Evolutionary conservation across 30 jellyfish, hydroid and myxozoan species (phyloP).

Genomic region (Turritopsis rubra): DNA sequence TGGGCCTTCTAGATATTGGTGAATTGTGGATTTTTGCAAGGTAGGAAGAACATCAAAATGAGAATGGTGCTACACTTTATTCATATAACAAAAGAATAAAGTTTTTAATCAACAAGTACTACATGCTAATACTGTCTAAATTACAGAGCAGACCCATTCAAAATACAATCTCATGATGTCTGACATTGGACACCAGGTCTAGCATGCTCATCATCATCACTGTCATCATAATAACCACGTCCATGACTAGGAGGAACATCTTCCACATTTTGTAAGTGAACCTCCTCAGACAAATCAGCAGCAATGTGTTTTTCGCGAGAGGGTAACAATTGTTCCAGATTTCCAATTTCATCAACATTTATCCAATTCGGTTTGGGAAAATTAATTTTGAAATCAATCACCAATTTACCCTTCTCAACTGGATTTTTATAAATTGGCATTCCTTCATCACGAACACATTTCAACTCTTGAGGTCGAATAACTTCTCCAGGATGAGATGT

Average conservation of each 20-base stretch:
- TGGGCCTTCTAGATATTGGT: no score
- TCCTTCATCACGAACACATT: slow-evolving; percentile 78
- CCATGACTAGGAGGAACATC: slow-evolving; percentile 40
- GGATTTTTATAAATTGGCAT: slow-evolving; percentile 70
- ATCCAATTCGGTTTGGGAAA: slow-evolving; percentile 81
- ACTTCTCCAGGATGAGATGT: slow-evolving; percentile 86
- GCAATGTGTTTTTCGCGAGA: slow-evolving; percentile 73
- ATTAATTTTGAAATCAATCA: slow-evolving; percentile 66
- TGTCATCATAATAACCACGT: slow-evolving; percentile 35
- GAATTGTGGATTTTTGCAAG: no score
- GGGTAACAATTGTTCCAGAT: slow-evolving; percentile 68
- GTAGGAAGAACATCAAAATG: no score
- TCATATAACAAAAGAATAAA: no score
- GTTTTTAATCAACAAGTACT: no score
- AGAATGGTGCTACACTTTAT: no score
- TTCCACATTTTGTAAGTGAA: slow-evolving; percentile 40
- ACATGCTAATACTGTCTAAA: no score
- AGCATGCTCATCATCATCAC: slow-evolving; percentile 69
- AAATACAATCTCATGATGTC: slow-evolving; percentile 45
- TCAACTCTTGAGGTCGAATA: slow-evolving; percentile 69
- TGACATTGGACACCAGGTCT: slow-evolving; percentile 95
- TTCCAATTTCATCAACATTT: slow-evolving; percentile 13
- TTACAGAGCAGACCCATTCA: neutral
- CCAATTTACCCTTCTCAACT: slow-evolving; percentile 52
- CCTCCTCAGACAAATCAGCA: slow-evolving; percentile 83